Evolutionary conservation across 2,888 invertebrate species (phyloP).

Genomic region (Cheiracanthium punctorium): DNA sequence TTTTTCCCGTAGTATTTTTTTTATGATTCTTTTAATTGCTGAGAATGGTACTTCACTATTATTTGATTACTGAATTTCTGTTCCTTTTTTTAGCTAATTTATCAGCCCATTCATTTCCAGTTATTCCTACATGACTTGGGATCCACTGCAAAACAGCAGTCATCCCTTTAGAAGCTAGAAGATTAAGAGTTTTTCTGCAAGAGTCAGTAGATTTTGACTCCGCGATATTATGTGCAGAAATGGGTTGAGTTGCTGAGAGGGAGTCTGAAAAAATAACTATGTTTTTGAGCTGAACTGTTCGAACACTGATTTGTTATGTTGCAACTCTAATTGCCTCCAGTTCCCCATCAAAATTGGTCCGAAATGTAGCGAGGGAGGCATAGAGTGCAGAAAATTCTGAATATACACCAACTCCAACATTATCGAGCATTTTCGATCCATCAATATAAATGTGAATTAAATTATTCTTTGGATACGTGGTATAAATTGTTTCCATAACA

Average conservation of each 20-base stretch:
- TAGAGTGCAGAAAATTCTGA: background rate
- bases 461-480: constrained; percentile 2
- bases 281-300: background rate
- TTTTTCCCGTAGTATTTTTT: background rate
- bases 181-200: background rate
- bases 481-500: background rate
- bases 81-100: background rate
- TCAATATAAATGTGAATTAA: background rate
- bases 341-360: constrained; percentile 6
- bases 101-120: background rate
- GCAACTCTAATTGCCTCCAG: background rate
- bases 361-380: background rate
- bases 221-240: constrained; percentile 1
- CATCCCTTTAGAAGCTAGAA: background rate
- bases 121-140: background rate
- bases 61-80: background rate
- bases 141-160: background rate
- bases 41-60: no score
- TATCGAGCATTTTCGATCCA: constrained; percentile 2
- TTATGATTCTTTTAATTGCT: constrained; percentile 13
- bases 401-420: background rate
- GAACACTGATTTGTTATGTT: background rate
- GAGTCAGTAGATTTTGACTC: constrained; percentile 1
- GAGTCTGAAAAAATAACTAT: background rate
- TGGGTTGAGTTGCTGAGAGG: background rate